Conservation (phyloP, 2,888 invertebrate genomes). For the Cabera pusaria region DNA sequence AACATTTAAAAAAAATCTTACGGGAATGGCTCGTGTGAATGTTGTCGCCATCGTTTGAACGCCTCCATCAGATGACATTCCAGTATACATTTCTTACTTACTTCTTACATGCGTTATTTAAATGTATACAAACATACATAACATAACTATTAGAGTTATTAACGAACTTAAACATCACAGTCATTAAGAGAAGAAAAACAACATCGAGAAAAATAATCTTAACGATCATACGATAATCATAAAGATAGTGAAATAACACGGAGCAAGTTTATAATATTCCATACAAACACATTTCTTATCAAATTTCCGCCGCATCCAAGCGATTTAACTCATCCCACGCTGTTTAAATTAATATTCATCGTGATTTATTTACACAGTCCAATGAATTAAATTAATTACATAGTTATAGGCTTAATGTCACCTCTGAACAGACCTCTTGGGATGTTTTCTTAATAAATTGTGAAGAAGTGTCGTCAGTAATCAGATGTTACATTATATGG, state of each 20-base stretch:
- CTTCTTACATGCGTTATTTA: no score
- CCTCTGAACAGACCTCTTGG: slow-evolving; percentile 9
- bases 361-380: slow-evolving; percentile 21
- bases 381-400: slow-evolving; percentile 27
- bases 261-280: not conserved
- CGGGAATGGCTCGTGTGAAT: no score
- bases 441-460: slow-evolving; percentile 18
- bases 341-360: slow-evolving; percentile 8
- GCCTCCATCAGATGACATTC: no score
- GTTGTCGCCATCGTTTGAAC: no score
- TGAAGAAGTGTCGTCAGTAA: slow-evolving; percentile 18
- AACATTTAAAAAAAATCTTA: no score
- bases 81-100: no score
- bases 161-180: no score
- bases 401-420: slow-evolving; percentile 21
- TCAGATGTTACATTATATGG: slow-evolving; percentile 10
- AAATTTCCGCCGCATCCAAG: slow-evolving; percentile 3
- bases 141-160: no score
- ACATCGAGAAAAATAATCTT: no score
- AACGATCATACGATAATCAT: no score
- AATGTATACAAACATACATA: no score
- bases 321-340: slow-evolving; percentile 14
- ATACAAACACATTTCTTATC: not conserved
- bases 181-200: no score
- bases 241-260: not conserved